phyloP scores from a whole-genome alignment of 2,797 vertebrate species.

The Amblyraja radiata region DNA sequence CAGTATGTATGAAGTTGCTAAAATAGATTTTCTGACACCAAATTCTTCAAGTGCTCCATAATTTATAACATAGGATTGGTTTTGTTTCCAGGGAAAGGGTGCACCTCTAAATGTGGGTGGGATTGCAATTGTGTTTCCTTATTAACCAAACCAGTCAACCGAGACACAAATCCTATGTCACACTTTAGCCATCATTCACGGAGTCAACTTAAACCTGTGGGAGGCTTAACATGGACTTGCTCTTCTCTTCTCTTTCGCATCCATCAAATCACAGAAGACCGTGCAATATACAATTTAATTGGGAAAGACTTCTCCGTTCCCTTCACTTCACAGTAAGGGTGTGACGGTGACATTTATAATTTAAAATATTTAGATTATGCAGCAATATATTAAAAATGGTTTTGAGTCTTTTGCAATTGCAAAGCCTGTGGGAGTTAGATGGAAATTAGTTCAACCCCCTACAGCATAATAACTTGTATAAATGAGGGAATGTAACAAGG shows the following conservation, averaged over 20 bases:
- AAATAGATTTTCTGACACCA: not conserved
- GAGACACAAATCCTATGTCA: not conserved
- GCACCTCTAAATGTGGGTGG: not conserved
- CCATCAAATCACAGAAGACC: not conserved
- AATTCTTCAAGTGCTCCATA: not conserved
- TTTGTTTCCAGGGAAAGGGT: not conserved
- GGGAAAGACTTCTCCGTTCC: not conserved
- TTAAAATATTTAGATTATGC: not conserved
- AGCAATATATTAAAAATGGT: not conserved
- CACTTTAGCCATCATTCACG: not conserved
- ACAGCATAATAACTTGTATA: not conserved
- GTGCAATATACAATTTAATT: not conserved
- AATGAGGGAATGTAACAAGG: not conserved
- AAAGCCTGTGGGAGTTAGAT: not conserved
- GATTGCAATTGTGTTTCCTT: not conserved
- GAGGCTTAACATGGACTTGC: not conserved
- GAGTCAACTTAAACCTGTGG: not conserved
- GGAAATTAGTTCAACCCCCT: not conserved
- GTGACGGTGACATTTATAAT: not conserved
- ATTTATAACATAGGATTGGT: not conserved
- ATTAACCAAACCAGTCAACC: not conserved
- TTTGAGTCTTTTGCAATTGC: not conserved
- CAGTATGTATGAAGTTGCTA: not conserved
- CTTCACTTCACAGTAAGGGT: conserved; percentile 2
- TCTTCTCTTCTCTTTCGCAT: not conserved